Evolutionary conservation across 2,113 vertebrate genomes (phyloP), one percentile per base, ranked within the genome.

Genomic region (Bambusicola thoracicus): DNA sequence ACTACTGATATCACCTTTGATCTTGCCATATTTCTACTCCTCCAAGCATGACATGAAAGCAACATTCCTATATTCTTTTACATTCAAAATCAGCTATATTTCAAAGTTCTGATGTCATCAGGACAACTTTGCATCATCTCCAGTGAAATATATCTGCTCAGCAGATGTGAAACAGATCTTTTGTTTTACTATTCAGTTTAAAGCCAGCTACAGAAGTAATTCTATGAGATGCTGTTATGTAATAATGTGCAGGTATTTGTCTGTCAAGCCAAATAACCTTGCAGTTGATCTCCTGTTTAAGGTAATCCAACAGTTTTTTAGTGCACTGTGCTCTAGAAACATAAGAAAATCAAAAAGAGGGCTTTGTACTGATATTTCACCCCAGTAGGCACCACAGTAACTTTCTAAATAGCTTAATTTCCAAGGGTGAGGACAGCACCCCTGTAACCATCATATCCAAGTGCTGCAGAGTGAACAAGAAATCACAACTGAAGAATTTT

Each of bases 101-200:
- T 95, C 86, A 94, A 94, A 91, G 48, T 16, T 94, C 90, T 96
- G 68, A 89, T 95, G 65, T 89, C 78, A 89, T 87, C 65, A 83
- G 51, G 89, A 88, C 89, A 95, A 87, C 67, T 92, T 94, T 44
- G 16, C 85, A 78, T 81, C 61, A 85, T 82, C 61, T 91, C 75
- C 63, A 78, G 75, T 94, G 89, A 92, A 96, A 93, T 44, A 13
- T 88, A 91, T 83, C 92, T 93, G 88, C 85, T 68, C 75, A 93
- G 80, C 88, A 96, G 63, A 94, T 95, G 81, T 58, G 78, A 89
- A 94, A 85, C 48, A 80, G 56, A 90, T 68, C 81, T 91, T 83
- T 40, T 87, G 36, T 90, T 96, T 74, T 25, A 63, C 65, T 51
- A 67, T 40, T 74, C 59, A 59, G 38, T 85, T 92, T 70, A 87